Evolutionary conservation across 2,797 vertebrate genomes (phyloP).

Genomic region (Falco novaeseelandiae): DNA sequence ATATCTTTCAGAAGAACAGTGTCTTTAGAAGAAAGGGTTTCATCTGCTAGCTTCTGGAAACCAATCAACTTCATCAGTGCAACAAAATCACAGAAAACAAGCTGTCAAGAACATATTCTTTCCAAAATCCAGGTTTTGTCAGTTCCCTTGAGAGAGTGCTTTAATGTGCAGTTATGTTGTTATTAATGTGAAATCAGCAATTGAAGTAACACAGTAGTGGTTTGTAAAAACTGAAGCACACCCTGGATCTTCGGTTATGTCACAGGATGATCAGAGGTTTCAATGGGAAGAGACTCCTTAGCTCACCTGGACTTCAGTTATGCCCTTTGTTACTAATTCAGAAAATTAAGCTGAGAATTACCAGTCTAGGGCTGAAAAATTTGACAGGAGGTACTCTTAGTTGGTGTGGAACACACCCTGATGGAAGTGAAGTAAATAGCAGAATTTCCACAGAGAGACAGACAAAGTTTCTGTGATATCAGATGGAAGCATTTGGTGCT

Average conservation of each 20-base stretch:
- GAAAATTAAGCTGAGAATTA: background rate
- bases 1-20: background rate
- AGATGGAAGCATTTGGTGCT: background rate
- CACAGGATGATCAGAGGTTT: background rate
- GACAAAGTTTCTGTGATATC: background rate
- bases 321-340: background rate
- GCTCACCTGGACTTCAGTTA: background rate
- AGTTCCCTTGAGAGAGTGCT: background rate
- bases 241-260: background rate
- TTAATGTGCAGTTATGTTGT: background rate
- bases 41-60: background rate
- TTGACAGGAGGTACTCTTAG: background rate
- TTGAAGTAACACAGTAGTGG: background rate
- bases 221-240: background rate
- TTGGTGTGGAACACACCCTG: background rate
- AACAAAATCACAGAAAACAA: background rate
- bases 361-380: background rate
- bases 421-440: background rate
- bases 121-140: background rate
- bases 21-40: background rate
- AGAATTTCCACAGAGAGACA: background rate
- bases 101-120: background rate
- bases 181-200: background rate
- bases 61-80: background rate
- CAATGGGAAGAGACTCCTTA: background rate